phyloP scores from a whole-genome alignment of 2,797 vertebrate genomes.

The Pangasius mekongensis region DNA sequence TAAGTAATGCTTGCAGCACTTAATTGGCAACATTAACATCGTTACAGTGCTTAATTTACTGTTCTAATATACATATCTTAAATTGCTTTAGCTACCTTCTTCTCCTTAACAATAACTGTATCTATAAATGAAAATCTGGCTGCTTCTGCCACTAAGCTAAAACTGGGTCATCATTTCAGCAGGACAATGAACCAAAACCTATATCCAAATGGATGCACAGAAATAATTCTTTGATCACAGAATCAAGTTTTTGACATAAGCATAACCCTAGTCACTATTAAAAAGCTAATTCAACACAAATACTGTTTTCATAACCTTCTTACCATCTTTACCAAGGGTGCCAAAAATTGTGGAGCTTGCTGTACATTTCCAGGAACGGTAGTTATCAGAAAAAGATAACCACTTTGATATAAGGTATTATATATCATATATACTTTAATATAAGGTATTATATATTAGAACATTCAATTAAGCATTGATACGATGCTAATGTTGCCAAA shows the following conservation, averaged over 20 bases:
- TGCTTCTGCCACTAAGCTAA: neutral
- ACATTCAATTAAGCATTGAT: neutral
- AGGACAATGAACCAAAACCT: neutral
- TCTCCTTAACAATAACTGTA: neutral
- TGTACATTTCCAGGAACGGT: neutral
- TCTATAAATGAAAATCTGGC: neutral
- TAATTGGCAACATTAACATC: neutral
- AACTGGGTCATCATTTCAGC: neutral
- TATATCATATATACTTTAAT: neutral
- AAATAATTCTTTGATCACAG: neutral
- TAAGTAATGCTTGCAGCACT: neutral
- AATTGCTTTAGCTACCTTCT: neutral
- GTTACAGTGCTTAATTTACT: constrained; percentile 1
- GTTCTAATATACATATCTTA: neutral
- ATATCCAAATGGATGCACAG: neutral
- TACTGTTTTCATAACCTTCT: neutral
- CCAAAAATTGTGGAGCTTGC: neutral
- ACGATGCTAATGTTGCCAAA: neutral
- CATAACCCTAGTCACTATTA: neutral
- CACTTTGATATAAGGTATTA: neutral
- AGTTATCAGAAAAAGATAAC: neutral
- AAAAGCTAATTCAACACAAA: neutral
- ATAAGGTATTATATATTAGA: neutral
- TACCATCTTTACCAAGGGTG: neutral
- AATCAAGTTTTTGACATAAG: neutral